Evolutionary conservation across 1,140 invertebrate species (phyloP), one percentile per base, ranked within the genome.

Genomic region (Delia radicum): DNA sequence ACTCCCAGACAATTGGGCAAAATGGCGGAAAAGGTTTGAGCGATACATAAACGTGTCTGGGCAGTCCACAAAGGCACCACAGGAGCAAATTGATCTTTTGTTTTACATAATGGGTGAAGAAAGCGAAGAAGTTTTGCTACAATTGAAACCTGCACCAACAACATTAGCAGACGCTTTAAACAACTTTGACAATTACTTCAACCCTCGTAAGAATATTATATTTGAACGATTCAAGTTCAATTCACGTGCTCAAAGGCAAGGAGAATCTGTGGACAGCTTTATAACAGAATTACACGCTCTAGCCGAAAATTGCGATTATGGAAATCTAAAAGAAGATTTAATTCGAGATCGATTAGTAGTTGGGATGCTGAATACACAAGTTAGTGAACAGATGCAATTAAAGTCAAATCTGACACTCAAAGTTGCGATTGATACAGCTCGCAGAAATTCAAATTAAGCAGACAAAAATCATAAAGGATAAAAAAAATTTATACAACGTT

Each of bases 141-240:
- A 46, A 46, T 46, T 48, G n/a, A n/a, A n/a, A 13, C 7, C 2
- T 48, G n/a, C 46, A 21, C 46, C 46, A 48, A 48, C 46, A 65
- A 65, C 13, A 27, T n/a, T 65, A 26, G 26, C 62, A 27, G 18
- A n/a, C 28, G 62, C 62, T 15, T 65, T 65, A 76, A 73, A 75
- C 13, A 76, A 75, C 12, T 85, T 86, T 63, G 73, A 80, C 6
- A 69, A 76, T 13, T 80, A 87, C 75, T 88, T 87, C 76, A 77
- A 80, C 13, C 78, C 81, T 4, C 79, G 80, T 72, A 81, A 78
- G 71, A 87, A 87, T 74, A 72, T 82, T 0, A 37, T 72, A 18
- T 72, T 37, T 3, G 69, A 72, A 72, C 27, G 75, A 33, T 77
- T 75, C 74, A 78, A 78, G 63, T 79, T 79, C 67, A 72, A 77